These are phyloP conservation scores for Panagrolaimus sp. DNA, from an alignment of 1,140 invertebrate species.

Conservation along the genomic window DNA sequence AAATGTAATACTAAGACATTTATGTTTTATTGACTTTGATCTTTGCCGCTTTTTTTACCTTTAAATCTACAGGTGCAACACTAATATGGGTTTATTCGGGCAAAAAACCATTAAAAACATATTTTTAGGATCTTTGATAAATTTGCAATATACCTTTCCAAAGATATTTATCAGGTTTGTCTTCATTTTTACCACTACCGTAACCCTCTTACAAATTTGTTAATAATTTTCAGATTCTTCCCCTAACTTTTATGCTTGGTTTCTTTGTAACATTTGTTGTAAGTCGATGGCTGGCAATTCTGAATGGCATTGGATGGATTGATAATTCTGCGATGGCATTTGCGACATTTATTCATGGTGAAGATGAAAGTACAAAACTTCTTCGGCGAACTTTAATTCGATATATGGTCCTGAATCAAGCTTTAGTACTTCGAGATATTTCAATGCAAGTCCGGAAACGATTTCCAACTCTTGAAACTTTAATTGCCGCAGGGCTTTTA, in stretches of 20 bases:
- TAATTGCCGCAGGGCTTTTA: conserved; percentile 33
- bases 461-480: conserved; percentile 32
- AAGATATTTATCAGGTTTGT: conserved; percentile 30
- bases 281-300: conserved; percentile 43
- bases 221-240: conserved; percentile 20
- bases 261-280: conserved; percentile 48
- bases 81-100: no score
- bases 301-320: conserved; percentile 56
- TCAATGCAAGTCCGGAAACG: conserved; percentile 33
- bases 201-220: no score
- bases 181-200: no score
- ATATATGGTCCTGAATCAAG: conserved; percentile 29
- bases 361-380: conserved; percentile 75
- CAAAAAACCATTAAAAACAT: background rate
- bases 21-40: no score
- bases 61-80: no score
- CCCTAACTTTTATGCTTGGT: conserved; percentile 46
- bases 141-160: conserved; percentile 47
- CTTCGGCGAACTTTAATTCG: conserved; percentile 57
- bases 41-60: no score
- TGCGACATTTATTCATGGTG: conserved; percentile 47
- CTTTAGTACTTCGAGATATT: conserved; percentile 32
- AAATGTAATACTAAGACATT: no score
- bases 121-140: conserved; percentile 47
- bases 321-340: conserved; percentile 50